Conservation (phyloP, 2,113 vertebrate genomes). For the Etheostoma spectabile region DNA sequence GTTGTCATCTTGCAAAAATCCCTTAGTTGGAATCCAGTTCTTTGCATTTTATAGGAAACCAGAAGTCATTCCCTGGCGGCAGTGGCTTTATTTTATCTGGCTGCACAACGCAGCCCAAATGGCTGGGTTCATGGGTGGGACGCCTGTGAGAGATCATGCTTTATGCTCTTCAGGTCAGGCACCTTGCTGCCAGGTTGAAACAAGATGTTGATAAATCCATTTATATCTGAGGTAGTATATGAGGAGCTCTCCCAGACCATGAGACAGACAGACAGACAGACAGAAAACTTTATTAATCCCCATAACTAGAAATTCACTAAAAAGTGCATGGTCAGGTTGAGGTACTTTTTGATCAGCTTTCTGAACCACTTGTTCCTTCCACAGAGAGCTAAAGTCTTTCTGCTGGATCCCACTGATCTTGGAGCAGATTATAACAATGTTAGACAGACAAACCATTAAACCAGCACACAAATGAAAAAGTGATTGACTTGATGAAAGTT, state of each 20-base stretch:
- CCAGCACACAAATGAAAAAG: too few species aligned
- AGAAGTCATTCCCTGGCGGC: neutral
- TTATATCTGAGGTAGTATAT: neutral
- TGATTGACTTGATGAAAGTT: too few species aligned
- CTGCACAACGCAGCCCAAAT: neutral
- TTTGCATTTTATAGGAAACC: neutral
- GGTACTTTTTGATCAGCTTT: too few species aligned
- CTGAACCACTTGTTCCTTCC: too few species aligned
- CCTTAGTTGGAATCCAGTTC: neutral
- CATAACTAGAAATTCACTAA: too few species aligned
- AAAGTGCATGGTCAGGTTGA: too few species aligned
- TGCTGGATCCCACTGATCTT: too few species aligned
- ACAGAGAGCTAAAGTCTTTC: too few species aligned
- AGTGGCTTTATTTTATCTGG: neutral
- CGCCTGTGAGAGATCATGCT: neutral
- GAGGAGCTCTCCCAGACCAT: neutral
- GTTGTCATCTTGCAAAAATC: conserved; percentile 9
- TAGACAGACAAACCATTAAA: too few species aligned
- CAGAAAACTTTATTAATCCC: too few species aligned
- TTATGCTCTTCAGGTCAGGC: neutral
- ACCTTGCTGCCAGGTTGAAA: neutral
- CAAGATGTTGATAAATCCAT: neutral
- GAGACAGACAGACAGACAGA: neutral
- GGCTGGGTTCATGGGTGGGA: neutral
- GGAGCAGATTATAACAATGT: too few species aligned